Conservation (phyloP, 2,113 vertebrate species). For the Cottus gobio region DNA sequence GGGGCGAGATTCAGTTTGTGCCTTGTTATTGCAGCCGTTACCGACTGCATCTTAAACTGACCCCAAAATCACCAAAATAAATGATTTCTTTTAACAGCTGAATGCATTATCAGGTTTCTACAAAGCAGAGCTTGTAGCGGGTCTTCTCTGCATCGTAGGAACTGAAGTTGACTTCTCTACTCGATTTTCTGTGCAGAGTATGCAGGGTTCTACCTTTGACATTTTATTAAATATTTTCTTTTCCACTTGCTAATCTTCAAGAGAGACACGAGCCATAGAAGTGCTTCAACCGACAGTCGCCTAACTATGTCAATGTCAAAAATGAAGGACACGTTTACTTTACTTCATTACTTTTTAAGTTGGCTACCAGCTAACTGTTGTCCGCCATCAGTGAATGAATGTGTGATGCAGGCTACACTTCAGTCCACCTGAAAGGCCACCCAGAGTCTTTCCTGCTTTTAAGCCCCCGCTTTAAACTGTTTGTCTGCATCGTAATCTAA, state of each 20-base stretch:
- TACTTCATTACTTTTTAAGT: too few relatives aligned
- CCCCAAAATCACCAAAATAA: not conserved
- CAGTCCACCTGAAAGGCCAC: conserved; percentile 51
- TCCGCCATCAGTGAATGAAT: conserved; percentile 33
- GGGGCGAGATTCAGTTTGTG: too few relatives aligned
- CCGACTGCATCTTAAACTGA: not conserved
- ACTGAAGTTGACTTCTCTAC: not conserved
- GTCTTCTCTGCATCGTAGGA: not conserved
- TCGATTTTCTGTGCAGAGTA: not conserved
- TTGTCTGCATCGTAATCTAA: conserved; percentile 54
- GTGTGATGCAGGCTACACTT: conserved; percentile 10
- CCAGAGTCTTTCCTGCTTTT: conserved; percentile 50
- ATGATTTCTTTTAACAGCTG: not conserved
- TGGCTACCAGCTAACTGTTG: conserved; percentile 19
- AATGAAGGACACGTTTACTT: conserved; percentile 7
- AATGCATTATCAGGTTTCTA: not conserved
- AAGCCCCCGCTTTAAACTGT: conserved; percentile 33
- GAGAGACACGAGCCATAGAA: not conserved
- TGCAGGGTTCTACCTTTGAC: not conserved
- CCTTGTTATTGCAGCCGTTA: not conserved
- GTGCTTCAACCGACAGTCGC: conserved; percentile 9
- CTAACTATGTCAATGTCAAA: not conserved
- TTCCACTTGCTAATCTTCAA: conserved; percentile 9
- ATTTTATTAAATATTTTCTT: not conserved
- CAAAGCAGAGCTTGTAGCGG: not conserved